Conservation (phyloP, 2,113 vertebrate genomes). For the Cinclus cinclus region DNA sequence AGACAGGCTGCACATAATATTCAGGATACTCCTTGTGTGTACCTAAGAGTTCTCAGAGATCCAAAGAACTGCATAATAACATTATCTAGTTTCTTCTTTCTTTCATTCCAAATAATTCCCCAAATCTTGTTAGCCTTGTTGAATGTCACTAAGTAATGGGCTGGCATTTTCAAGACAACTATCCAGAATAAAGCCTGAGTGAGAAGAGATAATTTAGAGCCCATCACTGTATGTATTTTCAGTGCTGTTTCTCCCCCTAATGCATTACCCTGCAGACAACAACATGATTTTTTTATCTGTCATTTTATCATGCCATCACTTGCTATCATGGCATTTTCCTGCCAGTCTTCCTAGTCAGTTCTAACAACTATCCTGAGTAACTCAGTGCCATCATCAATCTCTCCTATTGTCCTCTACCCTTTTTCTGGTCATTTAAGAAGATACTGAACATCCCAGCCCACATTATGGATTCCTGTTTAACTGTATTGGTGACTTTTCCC, state of each 20-base stretch:
- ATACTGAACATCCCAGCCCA: neutral
- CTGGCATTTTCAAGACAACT: neutral
- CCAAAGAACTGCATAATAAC: neutral
- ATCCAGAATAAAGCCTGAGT: neutral
- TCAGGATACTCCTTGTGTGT: neutral
- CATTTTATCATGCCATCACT: neutral
- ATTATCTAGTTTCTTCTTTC: neutral
- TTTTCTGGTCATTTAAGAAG: neutral
- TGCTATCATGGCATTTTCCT: neutral
- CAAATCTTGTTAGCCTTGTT: neutral
- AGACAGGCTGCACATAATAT: neutral
- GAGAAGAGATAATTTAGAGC: neutral
- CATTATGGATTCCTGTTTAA: neutral
- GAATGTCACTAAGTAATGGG: neutral
- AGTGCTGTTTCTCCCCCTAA: neutral
- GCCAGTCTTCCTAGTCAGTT: neutral
- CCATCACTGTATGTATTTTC: neutral
- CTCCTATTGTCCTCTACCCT: neutral
- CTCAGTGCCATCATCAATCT: neutral
- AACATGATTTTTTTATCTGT: neutral
- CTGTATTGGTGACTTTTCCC: neutral
- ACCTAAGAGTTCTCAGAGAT: neutral
- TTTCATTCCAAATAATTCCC: neutral
- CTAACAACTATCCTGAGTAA: neutral
- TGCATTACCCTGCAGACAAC: neutral